These are phyloP conservation scores for Deroplatys truncata DNA, from an alignment of 2,888 invertebrate species.

Conservation along the genomic window DNA sequence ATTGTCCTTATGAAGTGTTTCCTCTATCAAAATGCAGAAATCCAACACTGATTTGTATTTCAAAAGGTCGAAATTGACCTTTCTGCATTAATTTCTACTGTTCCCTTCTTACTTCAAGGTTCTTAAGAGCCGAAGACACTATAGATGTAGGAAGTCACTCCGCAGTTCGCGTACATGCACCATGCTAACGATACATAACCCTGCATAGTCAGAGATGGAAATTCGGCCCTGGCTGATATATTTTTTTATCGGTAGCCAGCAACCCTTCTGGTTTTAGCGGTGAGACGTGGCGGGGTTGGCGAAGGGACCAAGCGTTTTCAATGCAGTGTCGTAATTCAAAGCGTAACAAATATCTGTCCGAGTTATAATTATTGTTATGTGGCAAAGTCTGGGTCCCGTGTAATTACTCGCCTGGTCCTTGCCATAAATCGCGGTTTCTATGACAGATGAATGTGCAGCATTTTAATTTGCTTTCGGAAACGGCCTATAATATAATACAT, in stretches of 20 bases:
- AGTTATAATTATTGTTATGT: slow-evolving; percentile 29
- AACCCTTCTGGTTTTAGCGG: background rate
- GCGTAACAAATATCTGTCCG: slow-evolving; percentile 29
- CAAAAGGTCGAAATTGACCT: no score
- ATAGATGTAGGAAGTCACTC: no score
- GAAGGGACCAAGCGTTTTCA: slow-evolving; percentile 3
- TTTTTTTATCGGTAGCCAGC: background rate
- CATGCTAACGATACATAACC: background rate
- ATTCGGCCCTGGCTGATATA: background rate
- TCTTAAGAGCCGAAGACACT: no score
- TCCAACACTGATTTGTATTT: no score
- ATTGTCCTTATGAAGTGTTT: no score
- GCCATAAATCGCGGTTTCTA: slow-evolving; percentile 28
- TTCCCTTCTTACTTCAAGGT: no score
- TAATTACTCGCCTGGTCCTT: slow-evolving; percentile 26
- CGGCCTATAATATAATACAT: slow-evolving; percentile 13
- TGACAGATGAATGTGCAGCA: slow-evolving; percentile 29
- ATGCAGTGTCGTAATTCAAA: slow-evolving; percentile 30
- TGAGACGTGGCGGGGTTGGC: background rate
- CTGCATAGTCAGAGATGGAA: background rate
- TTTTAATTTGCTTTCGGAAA: slow-evolving; percentile 27
- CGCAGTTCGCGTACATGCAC: background rate
- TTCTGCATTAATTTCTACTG: no score
- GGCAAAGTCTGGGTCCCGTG: slow-evolving; percentile 21
- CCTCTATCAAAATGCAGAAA: no score